Evolutionary conservation across 2,888 invertebrate genomes (phyloP).

Genomic region (Mylabris sibirica): DNA sequence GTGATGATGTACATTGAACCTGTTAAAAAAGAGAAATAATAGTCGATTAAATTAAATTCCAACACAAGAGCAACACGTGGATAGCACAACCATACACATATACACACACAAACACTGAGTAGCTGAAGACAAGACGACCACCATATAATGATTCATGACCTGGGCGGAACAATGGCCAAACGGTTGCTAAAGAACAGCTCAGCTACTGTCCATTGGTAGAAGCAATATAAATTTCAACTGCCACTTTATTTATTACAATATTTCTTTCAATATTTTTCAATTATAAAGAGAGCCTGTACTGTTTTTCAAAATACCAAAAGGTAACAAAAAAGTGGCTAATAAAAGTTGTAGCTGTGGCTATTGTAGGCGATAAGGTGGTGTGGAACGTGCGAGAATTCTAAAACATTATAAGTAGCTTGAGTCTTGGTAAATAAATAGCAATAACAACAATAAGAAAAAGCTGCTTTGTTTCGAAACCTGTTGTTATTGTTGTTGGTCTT

Average conservation of each 20-base stretch:
- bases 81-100: constrained; percentile 20
- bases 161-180: constrained; percentile 45
- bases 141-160: constrained; percentile 46
- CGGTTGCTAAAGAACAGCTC: constrained; percentile 13
- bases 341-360: neutral
- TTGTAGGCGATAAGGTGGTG: constrained; percentile 1
- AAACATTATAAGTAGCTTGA: constrained; percentile 3
- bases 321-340: neutral
- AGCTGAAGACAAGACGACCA: constrained; percentile 20
- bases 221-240: neutral
- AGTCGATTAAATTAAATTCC: constrained; percentile 31
- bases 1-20: constrained; percentile 23
- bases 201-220: neutral
- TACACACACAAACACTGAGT: neutral
- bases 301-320: neutral
- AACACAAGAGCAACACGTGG: constrained; percentile 30
- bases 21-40: constrained; percentile 27
- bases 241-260: constrained; percentile 4
- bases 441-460: constrained; percentile 5
- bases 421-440: neutral
- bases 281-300: neutral
- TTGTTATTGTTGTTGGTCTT: constrained; percentile 13
- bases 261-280: neutral
- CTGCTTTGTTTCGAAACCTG: constrained; percentile 13
- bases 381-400: constrained; percentile 13